These are phyloP conservation scores for Sebastes vulpes DNA, from an alignment of 2,797 vertebrate species.

Conservation along the genomic window DNA sequence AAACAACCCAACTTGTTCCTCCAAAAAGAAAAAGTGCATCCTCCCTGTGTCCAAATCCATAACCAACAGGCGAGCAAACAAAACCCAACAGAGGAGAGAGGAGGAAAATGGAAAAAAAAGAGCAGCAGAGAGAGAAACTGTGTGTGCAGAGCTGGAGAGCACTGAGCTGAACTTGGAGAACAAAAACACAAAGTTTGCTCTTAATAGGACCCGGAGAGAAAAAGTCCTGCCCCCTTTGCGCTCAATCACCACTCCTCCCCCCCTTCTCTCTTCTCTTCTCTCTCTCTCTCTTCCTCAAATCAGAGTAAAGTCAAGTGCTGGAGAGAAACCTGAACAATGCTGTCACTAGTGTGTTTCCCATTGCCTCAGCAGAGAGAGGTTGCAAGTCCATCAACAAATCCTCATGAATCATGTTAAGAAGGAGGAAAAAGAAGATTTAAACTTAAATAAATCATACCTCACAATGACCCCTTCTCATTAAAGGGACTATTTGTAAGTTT, in stretches of 20 bases:
- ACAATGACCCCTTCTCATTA: neutral
- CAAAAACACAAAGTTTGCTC: conserved; percentile 89
- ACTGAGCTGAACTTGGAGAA: conserved; percentile 86
- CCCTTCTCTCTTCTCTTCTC: neutral
- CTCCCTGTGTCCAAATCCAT: conserved; percentile 56
- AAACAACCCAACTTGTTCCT: conserved; percentile 31
- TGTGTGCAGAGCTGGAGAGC: conserved; percentile 53
- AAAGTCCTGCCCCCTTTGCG: conserved; percentile 87
- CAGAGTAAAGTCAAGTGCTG: conserved; percentile 72
- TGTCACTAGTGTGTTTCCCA: conserved; percentile 34
- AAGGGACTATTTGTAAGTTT: too few species aligned
- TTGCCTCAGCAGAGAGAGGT: conserved; percentile 11
- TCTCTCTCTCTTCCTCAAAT: conserved; percentile 58
- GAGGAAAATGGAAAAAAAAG: neutral
- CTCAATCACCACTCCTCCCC: conserved; percentile 76
- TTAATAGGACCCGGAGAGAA: conserved; percentile 83
- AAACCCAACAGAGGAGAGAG: conserved; percentile 39
- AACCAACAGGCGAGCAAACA: conserved; percentile 49
- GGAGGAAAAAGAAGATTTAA: neutral
- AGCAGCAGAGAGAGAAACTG: conserved; percentile 28
- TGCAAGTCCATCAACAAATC: neutral
- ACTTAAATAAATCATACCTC: neutral
- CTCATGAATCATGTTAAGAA: neutral
- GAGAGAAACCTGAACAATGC: conserved; percentile 64
- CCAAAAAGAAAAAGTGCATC: conserved; percentile 78